These are phyloP conservation scores for Mionectes olivaceus DNA, from an alignment of 2,797 vertebrate genomes.

Conservation along the genomic window DNA sequence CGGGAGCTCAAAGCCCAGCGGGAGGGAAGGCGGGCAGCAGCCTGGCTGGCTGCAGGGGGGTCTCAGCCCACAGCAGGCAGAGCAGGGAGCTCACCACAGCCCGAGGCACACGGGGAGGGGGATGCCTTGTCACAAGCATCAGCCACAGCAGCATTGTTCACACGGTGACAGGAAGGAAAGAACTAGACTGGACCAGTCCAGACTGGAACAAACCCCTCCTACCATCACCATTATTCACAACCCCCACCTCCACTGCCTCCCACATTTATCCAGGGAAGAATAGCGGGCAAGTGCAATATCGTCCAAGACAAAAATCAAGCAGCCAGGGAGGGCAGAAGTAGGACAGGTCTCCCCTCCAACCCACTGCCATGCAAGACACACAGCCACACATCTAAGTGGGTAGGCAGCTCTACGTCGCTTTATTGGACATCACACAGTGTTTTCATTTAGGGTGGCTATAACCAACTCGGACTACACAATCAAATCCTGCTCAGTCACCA, in stretches of 20 bases:
- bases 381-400: rapidly evolving
- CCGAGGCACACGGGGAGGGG: constrained; percentile 4
- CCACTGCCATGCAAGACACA: background rate
- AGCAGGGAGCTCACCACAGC: background rate
- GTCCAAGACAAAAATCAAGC: background rate
- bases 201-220: constrained; percentile 78
- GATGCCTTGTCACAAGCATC: constrained; percentile 34
- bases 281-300: background rate
- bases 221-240: constrained; percentile 65
- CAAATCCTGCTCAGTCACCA: background rate
- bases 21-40: background rate
- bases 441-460: background rate
- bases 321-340: background rate
- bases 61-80: background rate
- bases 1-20: background rate
- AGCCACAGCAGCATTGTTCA: constrained; percentile 73
- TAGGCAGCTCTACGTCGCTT: rapidly evolving
- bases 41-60: background rate
- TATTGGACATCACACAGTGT: rapidly evolving
- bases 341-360: background rate
- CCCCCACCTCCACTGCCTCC: constrained; percentile 5
- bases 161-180: constrained; percentile 74
- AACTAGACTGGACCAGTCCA: constrained; percentile 80
- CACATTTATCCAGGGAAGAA: constrained; percentile 34
- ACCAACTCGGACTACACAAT: background rate